phyloP scores from a whole-genome alignment of 2,888 invertebrate genomes.

The Mesorhabditis belari region DNA sequence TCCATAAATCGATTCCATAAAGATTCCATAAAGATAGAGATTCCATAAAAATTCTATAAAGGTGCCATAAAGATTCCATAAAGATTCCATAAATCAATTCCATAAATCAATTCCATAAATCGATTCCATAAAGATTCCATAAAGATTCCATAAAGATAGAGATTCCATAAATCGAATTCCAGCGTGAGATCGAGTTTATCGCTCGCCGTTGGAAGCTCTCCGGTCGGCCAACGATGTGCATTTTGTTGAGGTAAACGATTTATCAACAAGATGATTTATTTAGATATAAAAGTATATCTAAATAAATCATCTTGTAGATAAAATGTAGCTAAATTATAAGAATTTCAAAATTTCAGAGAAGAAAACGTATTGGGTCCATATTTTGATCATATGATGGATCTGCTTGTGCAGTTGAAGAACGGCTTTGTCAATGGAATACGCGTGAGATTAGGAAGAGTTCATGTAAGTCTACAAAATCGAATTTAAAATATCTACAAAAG shows the following conservation, averaged over 20 bases:
- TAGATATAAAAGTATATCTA: no score
- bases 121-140: no score
- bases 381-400: conserved; percentile 88
- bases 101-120: no score
- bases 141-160: no score
- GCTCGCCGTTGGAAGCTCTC: conserved; percentile 94
- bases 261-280: no score
- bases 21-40: no score
- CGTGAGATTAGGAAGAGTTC: conserved; percentile 76
- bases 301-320: no score
- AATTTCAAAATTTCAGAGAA: conserved; percentile 59
- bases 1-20: no score
- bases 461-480: conserved; percentile 41
- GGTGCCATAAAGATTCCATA: no score
- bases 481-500: not conserved
- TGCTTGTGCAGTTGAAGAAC: conserved; percentile 91
- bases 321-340: not conserved
- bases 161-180: no score
- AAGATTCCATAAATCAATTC: no score
- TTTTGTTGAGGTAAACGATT: conserved; percentile 73
- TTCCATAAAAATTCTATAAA: no score
- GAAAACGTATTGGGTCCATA: conserved; percentile 72
- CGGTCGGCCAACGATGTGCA: conserved; percentile 90
- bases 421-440: conserved; percentile 92
- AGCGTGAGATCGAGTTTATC: conserved; percentile 89